phyloP scores from a whole-genome alignment of 2,797 vertebrate genomes.

The Thunnus albacares region DNA sequence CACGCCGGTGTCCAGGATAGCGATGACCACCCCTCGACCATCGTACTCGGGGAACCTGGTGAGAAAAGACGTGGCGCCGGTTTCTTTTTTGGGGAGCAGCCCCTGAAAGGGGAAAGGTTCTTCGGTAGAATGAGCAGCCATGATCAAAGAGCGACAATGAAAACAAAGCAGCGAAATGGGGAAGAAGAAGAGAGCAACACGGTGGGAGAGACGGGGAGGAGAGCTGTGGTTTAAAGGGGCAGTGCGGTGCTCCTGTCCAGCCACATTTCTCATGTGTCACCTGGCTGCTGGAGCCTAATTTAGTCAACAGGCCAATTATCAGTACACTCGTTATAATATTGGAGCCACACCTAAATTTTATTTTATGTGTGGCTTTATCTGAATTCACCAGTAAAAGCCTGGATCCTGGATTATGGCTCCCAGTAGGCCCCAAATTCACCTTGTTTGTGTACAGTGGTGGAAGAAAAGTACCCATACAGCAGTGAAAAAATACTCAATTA shows the following conservation, averaged over 20 bases:
- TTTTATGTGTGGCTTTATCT: too few relatives aligned
- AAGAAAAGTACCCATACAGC: not conserved
- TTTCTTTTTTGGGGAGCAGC: slow-evolving; percentile 97
- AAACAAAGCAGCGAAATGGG: slow-evolving; percentile 82
- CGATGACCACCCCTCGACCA: slow-evolving; percentile 94
- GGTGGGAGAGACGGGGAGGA: slow-evolving; percentile 53
- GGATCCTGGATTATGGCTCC: not conserved
- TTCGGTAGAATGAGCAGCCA: slow-evolving; percentile 92
- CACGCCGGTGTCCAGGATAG: slow-evolving; percentile 96
- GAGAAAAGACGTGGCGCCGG: slow-evolving; percentile 93
- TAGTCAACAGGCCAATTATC: too few relatives aligned
- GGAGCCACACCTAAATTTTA: not conserved
- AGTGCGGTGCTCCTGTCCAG: slow-evolving; percentile 26
- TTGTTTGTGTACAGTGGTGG: too few relatives aligned
- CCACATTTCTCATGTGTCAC: not conserved
- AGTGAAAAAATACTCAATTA: not conserved
- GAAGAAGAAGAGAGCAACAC: slow-evolving; percentile 61
- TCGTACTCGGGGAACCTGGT: slow-evolving; percentile 94
- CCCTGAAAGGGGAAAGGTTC: slow-evolving; percentile 97
- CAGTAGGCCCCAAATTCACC: not conserved
- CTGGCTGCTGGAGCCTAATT: too few relatives aligned
- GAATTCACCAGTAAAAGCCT: not conserved
- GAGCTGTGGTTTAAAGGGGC: slow-evolving; percentile 77
- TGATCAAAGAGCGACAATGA: slow-evolving; percentile 83
- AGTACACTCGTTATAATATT: not conserved